Base-by-base conservation (phyloP, 2,113 vertebrate genomes). In the Burhinus oedicnemus region DNA sequence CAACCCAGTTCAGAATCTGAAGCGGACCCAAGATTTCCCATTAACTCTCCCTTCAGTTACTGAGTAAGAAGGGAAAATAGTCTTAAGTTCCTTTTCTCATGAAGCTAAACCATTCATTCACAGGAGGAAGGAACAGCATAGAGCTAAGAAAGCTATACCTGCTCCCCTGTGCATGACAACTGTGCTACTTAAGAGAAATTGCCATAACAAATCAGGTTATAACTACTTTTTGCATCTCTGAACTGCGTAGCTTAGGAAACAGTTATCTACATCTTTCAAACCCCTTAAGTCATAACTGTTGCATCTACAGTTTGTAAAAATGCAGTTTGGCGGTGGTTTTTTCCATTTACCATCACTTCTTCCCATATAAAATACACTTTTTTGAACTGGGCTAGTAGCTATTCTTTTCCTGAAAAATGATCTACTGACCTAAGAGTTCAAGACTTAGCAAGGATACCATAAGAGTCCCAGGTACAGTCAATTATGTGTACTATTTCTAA, bases 401-500 rank as follows among this genome's bases (percentile, higher is more conserved):
- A 18, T 27, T 26, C 21, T 65, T 36, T 57, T 55, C 8, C 22
- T n/a, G 21, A 23, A 36, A 65, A 32, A 38, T 0, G 0, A 34
- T 11, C 49, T 70, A 47, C n/a, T 44, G 17, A 58, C 58, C 19
- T 32, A 57, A 10, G 12, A 84, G 21, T 47, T 69, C 34, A 70
- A 47, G 15, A 49, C 21, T 49, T 25, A 9, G 1, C 8, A 65
- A 49, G n/a, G 19, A 76, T 11, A 14, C 9, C 19, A 1, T 5
- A 26, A 21, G 3, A 12, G 6, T 19, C 22, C 8, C 52, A 44
- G 12, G 40, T 55, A 51, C 2, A 68, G 57, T 20, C 5, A 0
- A 25, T 64, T 13, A 52, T 8, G 14, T 23, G 2, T 13, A 23
- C 26, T 78, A 44, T 11, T 68, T 54, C 18, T 29, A 65, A 94